Conservation (phyloP, 37 sponge, comb jelly and placozoan species). For the Haliclona indistincta region DNA sequence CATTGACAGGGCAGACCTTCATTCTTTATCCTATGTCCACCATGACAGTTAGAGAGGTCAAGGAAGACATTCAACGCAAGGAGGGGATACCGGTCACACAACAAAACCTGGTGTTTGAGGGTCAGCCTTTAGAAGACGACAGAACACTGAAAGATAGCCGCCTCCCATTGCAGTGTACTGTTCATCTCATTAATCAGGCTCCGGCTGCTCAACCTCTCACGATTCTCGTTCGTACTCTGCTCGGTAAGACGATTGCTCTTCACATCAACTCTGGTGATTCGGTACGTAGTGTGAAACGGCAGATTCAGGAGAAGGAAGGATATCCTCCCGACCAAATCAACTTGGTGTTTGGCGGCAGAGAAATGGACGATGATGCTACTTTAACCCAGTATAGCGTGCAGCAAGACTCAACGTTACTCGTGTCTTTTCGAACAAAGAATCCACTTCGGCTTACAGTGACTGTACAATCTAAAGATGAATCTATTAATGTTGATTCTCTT, state of each 20-base stretch:
- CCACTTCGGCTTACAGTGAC: not conserved
- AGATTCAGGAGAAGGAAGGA: not conserved
- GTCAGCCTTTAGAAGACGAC: not conserved
- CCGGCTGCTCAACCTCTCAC: not conserved
- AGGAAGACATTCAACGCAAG: not conserved
- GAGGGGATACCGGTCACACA: not conserved
- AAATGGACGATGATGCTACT: not conserved
- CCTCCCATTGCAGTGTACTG: conserved; percentile 1
- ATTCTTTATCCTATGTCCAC: not conserved
- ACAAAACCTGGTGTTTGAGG: not conserved
- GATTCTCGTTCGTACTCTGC: not conserved
- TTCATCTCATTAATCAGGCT: not conserved
- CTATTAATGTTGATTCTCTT: not conserved
- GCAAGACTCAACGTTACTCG: conserved; percentile 5
- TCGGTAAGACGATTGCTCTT: not conserved
- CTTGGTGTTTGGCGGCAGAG: not conserved
- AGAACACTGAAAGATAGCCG: not conserved
- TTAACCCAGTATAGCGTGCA: not conserved
- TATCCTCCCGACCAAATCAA: not conserved
- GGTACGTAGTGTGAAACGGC: not conserved
- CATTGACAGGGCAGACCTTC: not conserved
- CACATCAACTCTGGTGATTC: not conserved
- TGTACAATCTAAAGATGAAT: not conserved
- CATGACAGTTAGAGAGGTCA: not conserved
- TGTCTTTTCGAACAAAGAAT: not conserved